Evolutionary conservation across 2,797 vertebrate genomes (phyloP).

Genomic region (Phoebastria nigripes): DNA sequence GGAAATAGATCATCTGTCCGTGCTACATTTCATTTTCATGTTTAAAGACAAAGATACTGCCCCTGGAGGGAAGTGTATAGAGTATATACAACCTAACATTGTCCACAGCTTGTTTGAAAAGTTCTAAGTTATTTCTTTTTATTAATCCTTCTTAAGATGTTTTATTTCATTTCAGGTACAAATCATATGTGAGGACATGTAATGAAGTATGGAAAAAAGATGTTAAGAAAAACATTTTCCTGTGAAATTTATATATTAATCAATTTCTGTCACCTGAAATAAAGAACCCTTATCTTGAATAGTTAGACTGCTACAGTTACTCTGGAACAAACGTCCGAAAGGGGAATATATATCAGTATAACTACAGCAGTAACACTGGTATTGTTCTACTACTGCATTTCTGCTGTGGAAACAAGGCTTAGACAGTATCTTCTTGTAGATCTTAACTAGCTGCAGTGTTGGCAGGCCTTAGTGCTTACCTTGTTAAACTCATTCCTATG

Average conservation of each 20-base stretch:
- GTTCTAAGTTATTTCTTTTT: constrained; percentile 56
- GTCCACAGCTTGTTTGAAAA: neutral
- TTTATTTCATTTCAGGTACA: constrained; percentile 19
- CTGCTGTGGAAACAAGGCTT: neutral
- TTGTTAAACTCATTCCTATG: neutral
- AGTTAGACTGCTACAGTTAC: neutral
- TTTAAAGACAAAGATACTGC: neutral
- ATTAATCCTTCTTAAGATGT: constrained; percentile 17
- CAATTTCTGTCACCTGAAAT: constrained; percentile 16
- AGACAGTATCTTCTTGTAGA: neutral
- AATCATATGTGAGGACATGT: neutral
- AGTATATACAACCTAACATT: neutral
- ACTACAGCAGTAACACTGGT: neutral
- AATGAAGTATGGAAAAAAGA: neutral
- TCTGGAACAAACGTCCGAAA: neutral
- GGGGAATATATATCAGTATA: neutral
- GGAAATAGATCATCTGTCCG: neutral
- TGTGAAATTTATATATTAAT: neutral
- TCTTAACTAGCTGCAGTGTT: neutral
- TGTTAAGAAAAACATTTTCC: neutral
- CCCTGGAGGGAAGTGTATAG: constrained; percentile 31
- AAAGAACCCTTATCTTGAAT: neutral
- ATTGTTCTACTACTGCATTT: neutral
- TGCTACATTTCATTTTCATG: neutral
- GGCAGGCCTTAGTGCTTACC: neutral